Conservation (phyloP, 2,113 vertebrate species). For the Sporophila hypoxantha region DNA sequence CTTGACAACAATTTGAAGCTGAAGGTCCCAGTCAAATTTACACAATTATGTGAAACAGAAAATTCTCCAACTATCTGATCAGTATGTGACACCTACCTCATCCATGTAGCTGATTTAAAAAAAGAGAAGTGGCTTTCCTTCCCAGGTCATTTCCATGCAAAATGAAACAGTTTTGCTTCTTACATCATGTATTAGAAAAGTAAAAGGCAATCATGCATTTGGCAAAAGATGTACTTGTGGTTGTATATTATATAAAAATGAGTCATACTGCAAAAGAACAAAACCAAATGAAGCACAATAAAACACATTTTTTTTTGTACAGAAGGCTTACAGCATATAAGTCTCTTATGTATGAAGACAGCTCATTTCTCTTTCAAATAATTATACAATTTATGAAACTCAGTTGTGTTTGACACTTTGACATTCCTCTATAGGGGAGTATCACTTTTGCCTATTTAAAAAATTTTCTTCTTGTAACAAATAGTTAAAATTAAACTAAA, state of each 20-base stretch:
- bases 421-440: conserved; percentile 63
- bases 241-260: conserved; percentile 67
- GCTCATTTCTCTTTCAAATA: conserved; percentile 63
- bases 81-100: conserved; percentile 62
- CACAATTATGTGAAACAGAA: conserved; percentile 62
- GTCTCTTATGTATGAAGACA: conserved; percentile 59
- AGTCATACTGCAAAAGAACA: conserved; percentile 58
- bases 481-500: conserved; percentile 73
- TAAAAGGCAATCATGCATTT: conserved; percentile 94
- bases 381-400: conserved; percentile 66
- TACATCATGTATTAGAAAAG: conserved; percentile 71
- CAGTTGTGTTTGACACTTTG: conserved; percentile 52
- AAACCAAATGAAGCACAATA: conserved; percentile 51
- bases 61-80: conserved; percentile 60
- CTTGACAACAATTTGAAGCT: conserved; percentile 66
- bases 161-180: conserved; percentile 66
- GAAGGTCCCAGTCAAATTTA: conserved; percentile 74
- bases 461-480: conserved; percentile 73
- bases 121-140: conserved; percentile 53
- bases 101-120: conserved; percentile 57
- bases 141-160: conserved; percentile 78
- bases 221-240: conserved; percentile 73
- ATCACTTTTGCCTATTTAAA: conserved; percentile 63
- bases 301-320: conserved; percentile 62
- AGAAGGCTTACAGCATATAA: conserved; percentile 62